These are phyloP conservation scores for Dryobates pubescens DNA, from an alignment of 2,797 vertebrate species.

Conservation along the genomic window DNA sequence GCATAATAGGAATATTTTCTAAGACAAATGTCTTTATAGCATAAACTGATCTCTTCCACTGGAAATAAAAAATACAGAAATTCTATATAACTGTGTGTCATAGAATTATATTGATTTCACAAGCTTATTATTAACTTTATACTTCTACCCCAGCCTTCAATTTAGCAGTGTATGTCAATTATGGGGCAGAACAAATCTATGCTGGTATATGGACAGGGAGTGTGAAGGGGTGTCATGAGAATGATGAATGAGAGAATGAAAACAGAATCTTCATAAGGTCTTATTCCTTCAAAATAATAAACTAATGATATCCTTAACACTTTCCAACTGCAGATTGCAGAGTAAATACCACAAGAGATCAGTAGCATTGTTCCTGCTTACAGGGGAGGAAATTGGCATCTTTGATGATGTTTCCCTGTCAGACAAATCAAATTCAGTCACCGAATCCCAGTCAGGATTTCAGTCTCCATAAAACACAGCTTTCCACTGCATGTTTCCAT, in stretches of 20 bases:
- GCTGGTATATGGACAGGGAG: background rate
- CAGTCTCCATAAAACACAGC: background rate
- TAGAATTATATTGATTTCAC: background rate
- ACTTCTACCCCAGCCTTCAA: background rate
- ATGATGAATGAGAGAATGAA: constrained; percentile 7
- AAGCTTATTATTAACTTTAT: background rate
- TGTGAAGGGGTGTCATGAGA: background rate
- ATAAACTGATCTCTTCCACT: background rate
- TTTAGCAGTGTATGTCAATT: background rate
- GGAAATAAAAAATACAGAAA: background rate
- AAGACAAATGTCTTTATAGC: background rate
- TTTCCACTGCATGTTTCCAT: background rate
- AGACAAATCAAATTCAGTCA: background rate
- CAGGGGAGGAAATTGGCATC: background rate
- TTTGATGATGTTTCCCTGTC: background rate
- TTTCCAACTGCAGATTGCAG: background rate
- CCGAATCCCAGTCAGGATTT: background rate
- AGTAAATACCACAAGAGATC: background rate
- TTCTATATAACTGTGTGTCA: background rate
- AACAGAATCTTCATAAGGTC: background rate
- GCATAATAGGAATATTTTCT: background rate
- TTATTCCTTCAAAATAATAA: background rate
- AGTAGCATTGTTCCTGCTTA: background rate
- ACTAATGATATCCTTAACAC: background rate
- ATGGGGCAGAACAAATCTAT: background rate